Evolutionary conservation across 2,888 invertebrate species (phyloP).

Genomic region (Doris montereyensis): DNA sequence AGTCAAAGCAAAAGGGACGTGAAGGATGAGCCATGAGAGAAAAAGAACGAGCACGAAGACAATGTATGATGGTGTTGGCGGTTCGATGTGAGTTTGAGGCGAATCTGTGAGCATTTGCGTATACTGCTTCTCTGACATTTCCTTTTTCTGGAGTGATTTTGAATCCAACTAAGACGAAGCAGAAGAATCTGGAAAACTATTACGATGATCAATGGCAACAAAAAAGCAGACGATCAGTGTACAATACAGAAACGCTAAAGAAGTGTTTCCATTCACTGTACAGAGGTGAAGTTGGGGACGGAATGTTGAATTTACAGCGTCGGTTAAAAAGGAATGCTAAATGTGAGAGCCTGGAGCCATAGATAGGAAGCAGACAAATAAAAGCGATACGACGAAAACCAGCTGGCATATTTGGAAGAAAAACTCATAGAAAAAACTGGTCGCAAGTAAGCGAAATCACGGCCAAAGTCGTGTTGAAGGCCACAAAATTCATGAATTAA

Average conservation of each 20-base stretch:
- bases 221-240: constrained; percentile 56
- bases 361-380: constrained; percentile 52
- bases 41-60: constrained; percentile 56
- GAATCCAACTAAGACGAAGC: constrained; percentile 49
- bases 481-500: constrained; percentile 56
- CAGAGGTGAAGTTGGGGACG: constrained; percentile 58
- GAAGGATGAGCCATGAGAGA: constrained; percentile 58
- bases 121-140: constrained; percentile 53
- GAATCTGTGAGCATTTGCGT: constrained; percentile 49
- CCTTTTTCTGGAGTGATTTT: constrained; percentile 48
- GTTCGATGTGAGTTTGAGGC: constrained; percentile 46
- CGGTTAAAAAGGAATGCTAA: constrained; percentile 61
- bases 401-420: constrained; percentile 50
- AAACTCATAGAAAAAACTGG: constrained; percentile 56
- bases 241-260: constrained; percentile 54
- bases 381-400: constrained; percentile 50
- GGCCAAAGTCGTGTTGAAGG: constrained; percentile 54
- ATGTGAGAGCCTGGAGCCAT: constrained; percentile 62
- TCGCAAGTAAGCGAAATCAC: constrained; percentile 58
- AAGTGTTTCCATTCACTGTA: constrained; percentile 52
- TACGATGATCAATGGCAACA: constrained; percentile 54
- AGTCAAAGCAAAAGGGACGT: constrained; percentile 59
- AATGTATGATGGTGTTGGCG: no score
- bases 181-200: constrained; percentile 55
- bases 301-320: constrained; percentile 51